phyloP scores from a whole-genome alignment of 1,140 invertebrate species.

The Lepidurus arcticus region DNA sequence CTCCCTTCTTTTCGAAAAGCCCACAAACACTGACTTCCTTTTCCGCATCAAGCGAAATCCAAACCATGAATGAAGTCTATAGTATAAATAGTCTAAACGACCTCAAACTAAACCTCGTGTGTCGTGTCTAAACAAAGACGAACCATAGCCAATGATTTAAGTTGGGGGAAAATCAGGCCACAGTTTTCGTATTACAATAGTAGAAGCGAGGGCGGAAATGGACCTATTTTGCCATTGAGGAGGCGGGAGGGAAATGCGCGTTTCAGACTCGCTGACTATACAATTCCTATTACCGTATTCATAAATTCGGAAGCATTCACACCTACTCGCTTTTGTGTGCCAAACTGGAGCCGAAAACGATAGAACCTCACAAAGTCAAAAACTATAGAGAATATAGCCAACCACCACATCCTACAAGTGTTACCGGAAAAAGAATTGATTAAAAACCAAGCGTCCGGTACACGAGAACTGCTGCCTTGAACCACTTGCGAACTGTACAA shows the following conservation, averaged over 20 bases:
- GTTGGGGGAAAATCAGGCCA: background rate
- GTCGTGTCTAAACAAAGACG: background rate
- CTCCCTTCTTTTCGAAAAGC: background rate
- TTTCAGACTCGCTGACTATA: background rate
- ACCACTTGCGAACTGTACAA: background rate
- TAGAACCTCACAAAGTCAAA: too few relatives aligned
- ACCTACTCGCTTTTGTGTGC: background rate
- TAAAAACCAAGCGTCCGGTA: background rate
- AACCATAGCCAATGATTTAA: background rate
- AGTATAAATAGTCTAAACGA: too few relatives aligned
- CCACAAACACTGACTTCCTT: background rate
- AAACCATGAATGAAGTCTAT: background rate
- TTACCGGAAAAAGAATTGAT: background rate
- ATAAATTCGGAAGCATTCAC: constrained; percentile 21
- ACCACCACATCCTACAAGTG: too few relatives aligned
- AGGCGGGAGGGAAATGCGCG: background rate
- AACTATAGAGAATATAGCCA: too few relatives aligned
- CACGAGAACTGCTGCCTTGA: background rate
- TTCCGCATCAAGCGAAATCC: background rate
- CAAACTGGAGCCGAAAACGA: background rate
- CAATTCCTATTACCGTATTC: constrained; percentile 10
- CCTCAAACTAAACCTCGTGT: background rate
- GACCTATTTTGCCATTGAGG: background rate
- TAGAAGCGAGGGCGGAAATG: background rate
- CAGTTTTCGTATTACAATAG: background rate